Conservation (phyloP, 2,113 vertebrate genomes). For the Phoxinus phoxinus region DNA sequence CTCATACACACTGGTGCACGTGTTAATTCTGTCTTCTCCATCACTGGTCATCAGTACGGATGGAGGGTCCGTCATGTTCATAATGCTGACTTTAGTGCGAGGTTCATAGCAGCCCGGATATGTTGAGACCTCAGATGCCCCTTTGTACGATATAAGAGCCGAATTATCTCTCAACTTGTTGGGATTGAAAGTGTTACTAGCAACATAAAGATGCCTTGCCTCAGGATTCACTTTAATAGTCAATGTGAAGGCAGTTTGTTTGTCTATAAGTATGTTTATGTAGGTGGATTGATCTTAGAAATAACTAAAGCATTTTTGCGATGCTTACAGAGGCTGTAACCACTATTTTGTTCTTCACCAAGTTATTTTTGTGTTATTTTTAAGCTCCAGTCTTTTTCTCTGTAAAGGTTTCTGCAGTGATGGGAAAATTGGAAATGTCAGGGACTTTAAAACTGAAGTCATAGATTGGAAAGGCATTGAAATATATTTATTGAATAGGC, state of each 20-base stretch:
- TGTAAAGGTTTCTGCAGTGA: not conserved
- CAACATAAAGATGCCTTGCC: not conserved
- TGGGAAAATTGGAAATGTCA: not conserved
- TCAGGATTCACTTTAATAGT: not conserved
- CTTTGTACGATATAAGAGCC: not conserved
- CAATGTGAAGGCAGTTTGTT: not conserved
- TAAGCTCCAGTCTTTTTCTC: not conserved
- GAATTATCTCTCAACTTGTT: not conserved
- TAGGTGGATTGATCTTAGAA: not conserved
- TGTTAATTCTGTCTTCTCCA: constrained; percentile 13
- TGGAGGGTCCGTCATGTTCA: not conserved
- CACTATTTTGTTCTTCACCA: not conserved
- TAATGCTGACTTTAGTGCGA: not conserved
- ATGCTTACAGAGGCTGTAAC: not conserved
- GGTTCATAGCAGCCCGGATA: not conserved
- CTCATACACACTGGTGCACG: not conserved
- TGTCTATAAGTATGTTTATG: not conserved
- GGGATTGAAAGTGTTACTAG: not conserved
- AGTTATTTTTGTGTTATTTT: not conserved
- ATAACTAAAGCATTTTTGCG: not conserved
- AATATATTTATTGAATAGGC: not conserved
- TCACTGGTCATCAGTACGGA: constrained; percentile 4
- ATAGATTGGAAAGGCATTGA: not conserved
- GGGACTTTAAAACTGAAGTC: not conserved
- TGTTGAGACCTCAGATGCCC: not conserved